Base-by-base conservation (phyloP, 1,140 invertebrate species). In the Elysia chlorotica region DNA sequence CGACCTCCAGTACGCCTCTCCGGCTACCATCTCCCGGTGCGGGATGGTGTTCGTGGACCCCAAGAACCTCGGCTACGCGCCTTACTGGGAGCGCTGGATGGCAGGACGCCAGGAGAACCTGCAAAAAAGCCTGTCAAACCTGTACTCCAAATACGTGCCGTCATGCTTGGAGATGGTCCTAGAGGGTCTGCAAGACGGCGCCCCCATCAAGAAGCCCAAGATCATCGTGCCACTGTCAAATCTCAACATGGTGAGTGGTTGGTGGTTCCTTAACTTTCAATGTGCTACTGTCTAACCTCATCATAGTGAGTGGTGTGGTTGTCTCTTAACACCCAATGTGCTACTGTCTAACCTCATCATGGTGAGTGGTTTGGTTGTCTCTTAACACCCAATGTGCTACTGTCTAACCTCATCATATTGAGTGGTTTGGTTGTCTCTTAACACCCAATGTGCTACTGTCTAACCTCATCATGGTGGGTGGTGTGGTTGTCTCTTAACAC, bases 51-150 rank as follows among this genome's bases (percentile, higher is more conserved):
- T 76, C 71, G 83, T 86, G n/a, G 94, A 96, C 81, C 93, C 94
- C 0, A 94, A 95, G 84, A 94, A 94, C 88, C 88, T 96, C 31
- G 93, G 93, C 0, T 94, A 92, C 81, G 88, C 91, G 74, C 94
- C 94, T 0, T 96, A 91, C 83, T 95, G 94, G 92, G 88, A 93
- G 53, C 90, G 90, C 81, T 96, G 92, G 92, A 87, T 84, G 76
- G 78, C 59, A 25, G 57, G 2, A 6, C 5, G 66, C 28, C 66
- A 48, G 4, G 75, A 59, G 59, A 66, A 66, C 48, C 57, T 75
- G 41, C 41, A 74, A 56, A 75, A 74, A 14, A 56, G 89, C 53
- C 82, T 93, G 28, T 79, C 80, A 3, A 83, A 86, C 30, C 82
- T 94, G 31, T 93, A 91, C 83, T 88, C 93, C 17, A 92, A 92